Evolutionary conservation across 2,888 invertebrate species (phyloP).

Genomic region (Parthenolecanium corni): DNA sequence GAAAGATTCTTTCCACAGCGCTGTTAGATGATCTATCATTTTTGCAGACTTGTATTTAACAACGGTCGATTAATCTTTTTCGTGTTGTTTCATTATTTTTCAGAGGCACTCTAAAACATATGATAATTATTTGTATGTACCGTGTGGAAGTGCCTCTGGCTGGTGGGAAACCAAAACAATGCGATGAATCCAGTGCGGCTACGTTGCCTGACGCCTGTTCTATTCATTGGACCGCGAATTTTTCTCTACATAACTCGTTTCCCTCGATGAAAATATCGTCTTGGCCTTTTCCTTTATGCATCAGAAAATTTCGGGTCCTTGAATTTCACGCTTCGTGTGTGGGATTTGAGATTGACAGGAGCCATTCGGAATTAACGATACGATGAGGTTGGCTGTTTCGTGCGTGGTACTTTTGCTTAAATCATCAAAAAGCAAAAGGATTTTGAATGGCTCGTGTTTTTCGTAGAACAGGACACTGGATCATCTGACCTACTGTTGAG

Average conservation of each 20-base stretch:
- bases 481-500: constrained; percentile 18
- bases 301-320: background rate
- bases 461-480: constrained; percentile 28
- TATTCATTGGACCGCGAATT: constrained; percentile 10
- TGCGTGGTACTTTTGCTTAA: background rate
- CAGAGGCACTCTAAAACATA: constrained; percentile 25
- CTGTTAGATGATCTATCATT: no score
- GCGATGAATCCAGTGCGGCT: constrained; percentile 25
- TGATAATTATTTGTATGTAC: constrained; percentile 2
- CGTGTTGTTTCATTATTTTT: constrained; percentile 10
- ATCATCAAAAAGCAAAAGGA: constrained; percentile 9
- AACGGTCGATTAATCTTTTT: background rate
- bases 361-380: constrained; percentile 24
- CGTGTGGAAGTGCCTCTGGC: constrained; percentile 22
- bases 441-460: constrained; percentile 26
- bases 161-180: constrained; percentile 8
- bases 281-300: background rate
- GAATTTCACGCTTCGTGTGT: constrained; percentile 4
- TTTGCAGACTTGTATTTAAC: no score
- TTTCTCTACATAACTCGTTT: background rate
- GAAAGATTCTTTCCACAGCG: no score
- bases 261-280: background rate
- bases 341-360: constrained; percentile 4
- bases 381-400: background rate
- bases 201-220: constrained; percentile 22